Evolutionary conservation across 2,888 invertebrate genomes (phyloP).

Genomic region (Tinea trinotella): DNA sequence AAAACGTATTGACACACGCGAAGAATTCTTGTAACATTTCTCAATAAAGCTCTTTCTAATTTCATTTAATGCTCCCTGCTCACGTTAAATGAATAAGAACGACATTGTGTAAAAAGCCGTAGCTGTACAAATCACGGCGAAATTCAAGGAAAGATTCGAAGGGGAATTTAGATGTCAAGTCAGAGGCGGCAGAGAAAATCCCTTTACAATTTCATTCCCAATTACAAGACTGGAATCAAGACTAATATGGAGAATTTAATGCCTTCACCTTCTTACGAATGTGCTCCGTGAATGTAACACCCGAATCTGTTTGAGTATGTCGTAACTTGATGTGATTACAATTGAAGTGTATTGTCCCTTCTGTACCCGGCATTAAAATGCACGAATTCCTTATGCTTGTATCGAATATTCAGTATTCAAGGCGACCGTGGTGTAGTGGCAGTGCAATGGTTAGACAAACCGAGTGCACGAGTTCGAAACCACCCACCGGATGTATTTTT

Average conservation of each 20-base stretch:
- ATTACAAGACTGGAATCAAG: constrained; percentile 14
- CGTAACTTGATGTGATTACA: constrained; percentile 22
- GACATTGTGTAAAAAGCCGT: constrained; percentile 13
- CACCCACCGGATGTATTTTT: too few species aligned
- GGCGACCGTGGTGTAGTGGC: too few species aligned
- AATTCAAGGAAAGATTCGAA: constrained; percentile 9
- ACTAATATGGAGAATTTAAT: constrained; percentile 16
- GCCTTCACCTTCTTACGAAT: constrained; percentile 14
- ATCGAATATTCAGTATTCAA: too few species aligned
- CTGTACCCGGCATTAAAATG: constrained; percentile 4
- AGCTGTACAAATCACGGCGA: constrained; percentile 7
- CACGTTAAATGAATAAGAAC: constrained; percentile 11
- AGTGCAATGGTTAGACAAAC: too few species aligned
- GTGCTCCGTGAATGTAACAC: constrained; percentile 23
- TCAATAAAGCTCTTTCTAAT: constrained; percentile 10
- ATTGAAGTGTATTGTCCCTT: constrained; percentile 2
- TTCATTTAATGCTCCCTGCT: not conserved
- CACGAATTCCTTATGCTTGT: too few species aligned
- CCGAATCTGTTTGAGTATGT: constrained; percentile 26
- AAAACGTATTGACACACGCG: not conserved
- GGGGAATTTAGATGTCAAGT: constrained; percentile 5
- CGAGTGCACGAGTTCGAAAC: too few species aligned
- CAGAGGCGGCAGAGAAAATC: constrained; percentile 14
- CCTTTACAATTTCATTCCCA: constrained; percentile 17
- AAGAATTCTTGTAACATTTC: not conserved